Evolutionary conservation across 1,140 invertebrate species (phyloP), one percentile per base, ranked within the genome.

Genomic region (Lycorma delicatula): DNA sequence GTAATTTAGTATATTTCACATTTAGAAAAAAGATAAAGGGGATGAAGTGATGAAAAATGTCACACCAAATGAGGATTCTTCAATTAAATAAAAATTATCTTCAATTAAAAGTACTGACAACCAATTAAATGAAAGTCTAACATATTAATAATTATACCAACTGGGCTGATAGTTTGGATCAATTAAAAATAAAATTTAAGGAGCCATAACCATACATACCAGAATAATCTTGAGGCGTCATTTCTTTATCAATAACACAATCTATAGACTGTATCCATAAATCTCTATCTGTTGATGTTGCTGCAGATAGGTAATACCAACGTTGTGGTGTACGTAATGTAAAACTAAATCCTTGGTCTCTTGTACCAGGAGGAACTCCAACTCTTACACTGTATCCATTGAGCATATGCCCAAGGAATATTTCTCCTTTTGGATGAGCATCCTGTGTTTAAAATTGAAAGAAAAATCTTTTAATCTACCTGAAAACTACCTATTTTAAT

Each of bases 361-460:
- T 84, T 62, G 80, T 83, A 20, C 86, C 86, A 20, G 77, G 72
- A 13, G 84, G 80, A 64, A 81, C 76, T 58, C 82, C 75, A 22
- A 76, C 69, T 62, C 78, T 73, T 0, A 90, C 77, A 47, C 77
- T 79, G 68, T 86, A 93, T 2, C 86, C 86, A 61, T 88, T 85
- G 52, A 81, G 79, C 68, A 76, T 75, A 64, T 90, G 79, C 9
- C 91, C 87, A 60, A 95, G 74, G 71, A 92, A 93, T 59, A 94
- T 88, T 77, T 94, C 91, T 56, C 91, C 91, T 76, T 92, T 93
- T 0, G 91, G 87, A 74, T 88, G 86, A 1, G 90, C 85, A 70
- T 90, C 87, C 77, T 82, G 65, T 6, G 71, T 58, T 9, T n/a
- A 34, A 34, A n/a, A n/a, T n/a, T n/a, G n/a, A n/a, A n/a, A n/a